A percentile compares a stretch with the other conserved stretches of the same genome.
These are phyloP conservation scores for Kryphioiulus occultus DNA, from an alignment of 2,888 invertebrate species.

Conservation along the genomic window DNA sequence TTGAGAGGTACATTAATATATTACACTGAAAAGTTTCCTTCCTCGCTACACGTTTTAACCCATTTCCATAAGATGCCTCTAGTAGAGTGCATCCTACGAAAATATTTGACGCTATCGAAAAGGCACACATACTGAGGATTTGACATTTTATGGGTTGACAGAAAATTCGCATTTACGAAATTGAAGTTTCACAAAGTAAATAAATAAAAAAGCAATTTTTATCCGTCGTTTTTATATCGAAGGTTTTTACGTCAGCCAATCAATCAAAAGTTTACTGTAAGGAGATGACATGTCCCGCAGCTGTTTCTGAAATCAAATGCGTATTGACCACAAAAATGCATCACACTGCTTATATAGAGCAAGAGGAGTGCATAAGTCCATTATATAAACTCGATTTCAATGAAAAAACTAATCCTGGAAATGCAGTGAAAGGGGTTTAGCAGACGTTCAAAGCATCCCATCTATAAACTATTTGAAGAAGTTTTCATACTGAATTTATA, in stretches of 20 bases:
- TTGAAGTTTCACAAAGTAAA: background rate
- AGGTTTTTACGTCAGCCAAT: background rate
- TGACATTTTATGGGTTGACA: constrained; percentile 11
- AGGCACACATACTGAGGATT: background rate
- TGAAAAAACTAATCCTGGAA: background rate
- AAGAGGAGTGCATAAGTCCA: background rate
- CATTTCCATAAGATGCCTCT: background rate
- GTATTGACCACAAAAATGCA: background rate
- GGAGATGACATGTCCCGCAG: constrained; percentile 20
- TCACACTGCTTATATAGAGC: background rate
- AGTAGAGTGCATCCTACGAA: background rate
- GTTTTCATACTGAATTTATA: background rate
- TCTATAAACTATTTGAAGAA: background rate
- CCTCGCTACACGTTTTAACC: too few relatives aligned
- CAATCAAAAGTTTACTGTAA: background rate
- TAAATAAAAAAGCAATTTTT: constrained; percentile 27
- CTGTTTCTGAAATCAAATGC: constrained; percentile 29
- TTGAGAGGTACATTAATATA: too few relatives aligned
- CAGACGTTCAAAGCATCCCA: background rate
- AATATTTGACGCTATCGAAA: background rate
- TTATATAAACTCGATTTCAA: background rate
- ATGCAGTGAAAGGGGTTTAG: background rate
- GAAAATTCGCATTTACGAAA: background rate
- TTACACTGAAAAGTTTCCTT: too few relatives aligned
- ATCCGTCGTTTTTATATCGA: background rate